phyloP scores from a whole-genome alignment of 2,113 vertebrate genomes.

The Phalacrocorax aristotelis region DNA sequence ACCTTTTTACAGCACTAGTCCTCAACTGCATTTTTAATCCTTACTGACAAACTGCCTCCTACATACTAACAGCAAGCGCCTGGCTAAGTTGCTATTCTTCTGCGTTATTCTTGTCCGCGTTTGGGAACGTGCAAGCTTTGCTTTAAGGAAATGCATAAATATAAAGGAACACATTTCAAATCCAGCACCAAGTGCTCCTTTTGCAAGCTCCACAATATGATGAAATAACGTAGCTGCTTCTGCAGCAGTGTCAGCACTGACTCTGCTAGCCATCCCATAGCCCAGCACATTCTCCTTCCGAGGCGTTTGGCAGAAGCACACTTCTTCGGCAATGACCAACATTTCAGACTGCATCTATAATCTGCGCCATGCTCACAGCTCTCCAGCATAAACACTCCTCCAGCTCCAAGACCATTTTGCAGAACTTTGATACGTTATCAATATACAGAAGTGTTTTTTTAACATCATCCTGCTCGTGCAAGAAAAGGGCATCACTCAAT shows the following conservation, averaged over 20 bases:
- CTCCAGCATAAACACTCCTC: not conserved
- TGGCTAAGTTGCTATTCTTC: not conserved
- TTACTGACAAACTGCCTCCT: not conserved
- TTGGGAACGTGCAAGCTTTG: fast-evolving
- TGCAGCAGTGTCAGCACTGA: fast-evolving
- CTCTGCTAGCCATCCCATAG: fast-evolving
- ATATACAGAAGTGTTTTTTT: too few relatives aligned
- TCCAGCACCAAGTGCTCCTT: not conserved
- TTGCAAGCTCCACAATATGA: not conserved
- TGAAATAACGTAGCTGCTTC: fast-evolving
- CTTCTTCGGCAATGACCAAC: not conserved
- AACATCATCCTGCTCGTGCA: not conserved
- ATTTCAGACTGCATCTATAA: fast-evolving
- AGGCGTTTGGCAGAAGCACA: not conserved
- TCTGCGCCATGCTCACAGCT: not conserved
- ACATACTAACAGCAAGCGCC: fast-evolving
- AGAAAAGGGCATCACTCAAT: fast-evolving
- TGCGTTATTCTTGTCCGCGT: fast-evolving
- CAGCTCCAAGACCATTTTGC: not conserved
- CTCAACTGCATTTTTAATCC: slow-evolving; percentile 39
- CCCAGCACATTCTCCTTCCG: fast-evolving
- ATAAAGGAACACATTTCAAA: not conserved
- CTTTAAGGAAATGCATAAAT: not conserved
- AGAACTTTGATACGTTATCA: fast-evolving
- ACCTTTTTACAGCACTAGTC: not conserved